Percentiles rank a stretch among this genome's conserved stretches.
Conservation (phyloP, 2,113 vertebrate genomes). For the Hoplias malabaricus region DNA sequence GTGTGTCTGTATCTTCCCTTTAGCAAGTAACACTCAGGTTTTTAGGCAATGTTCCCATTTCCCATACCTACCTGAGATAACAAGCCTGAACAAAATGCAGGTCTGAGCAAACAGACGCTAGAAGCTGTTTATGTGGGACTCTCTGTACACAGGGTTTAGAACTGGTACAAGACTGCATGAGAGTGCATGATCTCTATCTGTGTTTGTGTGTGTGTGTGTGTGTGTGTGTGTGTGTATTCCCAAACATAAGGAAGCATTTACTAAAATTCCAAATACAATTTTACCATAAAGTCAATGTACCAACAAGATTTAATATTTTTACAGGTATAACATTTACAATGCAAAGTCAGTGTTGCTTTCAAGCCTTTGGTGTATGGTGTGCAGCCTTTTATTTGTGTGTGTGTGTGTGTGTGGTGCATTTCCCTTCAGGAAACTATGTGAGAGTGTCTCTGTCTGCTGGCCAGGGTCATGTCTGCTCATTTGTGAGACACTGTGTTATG, state of each 20-base stretch:
- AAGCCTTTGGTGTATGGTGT: no score
- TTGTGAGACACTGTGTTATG: not conserved
- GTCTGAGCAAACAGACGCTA: slow-evolving; percentile 12
- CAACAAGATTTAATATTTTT: no score
- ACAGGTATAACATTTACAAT: no score
- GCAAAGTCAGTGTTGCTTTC: no score
- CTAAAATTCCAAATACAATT: no score
- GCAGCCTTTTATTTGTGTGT: not conserved
- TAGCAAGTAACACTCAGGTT: slow-evolving; percentile 13
- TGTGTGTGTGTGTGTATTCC: not conserved
- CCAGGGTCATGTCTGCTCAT: not conserved
- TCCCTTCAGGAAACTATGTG: not conserved
- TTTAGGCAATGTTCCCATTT: slow-evolving; percentile 33
- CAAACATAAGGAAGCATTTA: no score
- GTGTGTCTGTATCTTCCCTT: not conserved
- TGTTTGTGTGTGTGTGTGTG: not conserved
- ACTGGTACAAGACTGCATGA: not conserved
- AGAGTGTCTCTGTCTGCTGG: not conserved
- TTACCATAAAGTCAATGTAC: no score
- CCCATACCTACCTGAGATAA: slow-evolving; percentile 36
- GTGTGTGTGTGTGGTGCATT: not conserved
- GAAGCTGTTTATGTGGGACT: not conserved
- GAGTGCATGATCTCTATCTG: no score
- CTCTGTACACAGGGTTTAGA: no score
- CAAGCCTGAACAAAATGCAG: slow-evolving; percentile 36